Evolutionary conservation across 2,888 invertebrate species (phyloP), one percentile per base, ranked within the genome.

Genomic region (Rhogogaster chlorosoma): DNA sequence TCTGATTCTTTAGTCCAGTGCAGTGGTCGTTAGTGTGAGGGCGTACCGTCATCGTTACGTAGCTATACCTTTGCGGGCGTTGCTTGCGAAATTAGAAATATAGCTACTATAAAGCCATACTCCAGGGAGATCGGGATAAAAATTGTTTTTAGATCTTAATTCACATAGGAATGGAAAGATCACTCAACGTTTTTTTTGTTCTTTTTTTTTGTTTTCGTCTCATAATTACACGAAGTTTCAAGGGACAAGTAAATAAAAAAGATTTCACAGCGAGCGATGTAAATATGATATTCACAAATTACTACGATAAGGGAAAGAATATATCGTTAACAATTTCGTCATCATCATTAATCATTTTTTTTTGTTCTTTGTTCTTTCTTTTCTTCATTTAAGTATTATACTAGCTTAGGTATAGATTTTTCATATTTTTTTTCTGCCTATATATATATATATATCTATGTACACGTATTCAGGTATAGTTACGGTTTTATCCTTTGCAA

Each of bases 1-100:
- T 80, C 80, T 80, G 36, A 80, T 49, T 36, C 61, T 36, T 26
- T 49, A n/a, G 49, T 36, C 36, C 22, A 29, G 26, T 61, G 26
- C 61, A 67, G 67, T 32, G 18, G 67, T 67, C 67, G 32, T 67
- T 29, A 67, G 18, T 18, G 32, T 18, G 32, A 67, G 29, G 32
- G 22, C 29, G 67, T 67, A 67, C 12, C 29, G 32, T 67, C 67
- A 32, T 67, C 67, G 67, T 32, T 67, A 29, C 10, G 10, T 61
- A 26, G 61, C 36, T 70, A 26, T 64, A 70, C 70, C 70, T 70
- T 70, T 15, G n/a, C 36, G 70, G 36, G 61, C 26, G 61, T 61
- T 73, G 73, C 73, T 73, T 73, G 73, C 26, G 73, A 73, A 73
- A 73, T 73, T 73, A 73, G 26, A 38, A 9, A n/a, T 73, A n/a